Conservation (phyloP, 2,113 vertebrate species). For the Varanus salvator region DNA sequence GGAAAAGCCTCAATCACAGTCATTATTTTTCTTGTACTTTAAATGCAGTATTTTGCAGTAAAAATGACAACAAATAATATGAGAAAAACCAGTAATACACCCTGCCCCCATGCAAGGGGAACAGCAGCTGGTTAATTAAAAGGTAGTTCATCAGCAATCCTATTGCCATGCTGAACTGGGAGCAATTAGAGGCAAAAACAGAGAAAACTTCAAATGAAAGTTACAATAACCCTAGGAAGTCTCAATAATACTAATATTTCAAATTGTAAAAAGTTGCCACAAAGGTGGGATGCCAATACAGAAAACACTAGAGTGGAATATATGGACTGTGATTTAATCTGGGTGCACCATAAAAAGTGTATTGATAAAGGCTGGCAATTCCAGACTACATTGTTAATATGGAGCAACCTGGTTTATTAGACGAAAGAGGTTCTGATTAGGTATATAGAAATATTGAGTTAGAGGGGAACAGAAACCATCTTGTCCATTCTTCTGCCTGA, state of each 20-base stretch:
- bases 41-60: background rate
- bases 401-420: background rate
- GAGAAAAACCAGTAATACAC: background rate
- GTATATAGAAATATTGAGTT: background rate
- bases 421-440: background rate
- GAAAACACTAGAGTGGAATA: background rate
- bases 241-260: background rate
- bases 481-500: background rate
- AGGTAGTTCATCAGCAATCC: background rate
- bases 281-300: background rate
- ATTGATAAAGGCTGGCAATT: background rate
- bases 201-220: background rate
- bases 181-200: background rate
- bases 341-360: background rate
- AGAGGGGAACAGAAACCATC: background rate
- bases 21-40: background rate
- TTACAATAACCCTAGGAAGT: background rate
- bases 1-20: background rate
- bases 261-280: background rate
- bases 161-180: background rate
- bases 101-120: background rate
- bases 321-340: background rate
- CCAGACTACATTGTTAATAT: background rate
- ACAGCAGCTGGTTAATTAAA: background rate
- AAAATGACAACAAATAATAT: background rate